Base-by-base conservation (phyloP, 2,113 vertebrate species). In the Nannospalax galili region DNA sequence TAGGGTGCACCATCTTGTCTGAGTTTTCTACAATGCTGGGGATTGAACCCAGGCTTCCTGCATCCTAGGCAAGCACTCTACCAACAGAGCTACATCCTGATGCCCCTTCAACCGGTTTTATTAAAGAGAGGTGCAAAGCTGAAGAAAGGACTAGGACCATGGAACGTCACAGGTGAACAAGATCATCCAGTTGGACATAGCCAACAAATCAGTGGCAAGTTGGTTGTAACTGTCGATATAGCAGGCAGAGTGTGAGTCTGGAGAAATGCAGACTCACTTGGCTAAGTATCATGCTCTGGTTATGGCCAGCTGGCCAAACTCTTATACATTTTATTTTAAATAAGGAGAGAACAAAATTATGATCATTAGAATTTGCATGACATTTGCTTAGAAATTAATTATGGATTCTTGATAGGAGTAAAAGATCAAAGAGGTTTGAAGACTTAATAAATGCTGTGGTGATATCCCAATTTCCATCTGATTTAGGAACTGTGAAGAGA, bases 281-380 rank as follows among this genome's bases (percentile, higher is more conserved):
- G 95, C 97, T 98, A 98, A 98, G 93, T 91, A 95, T 96, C 91
- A 80, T 87, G 81, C 67, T 93, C 95, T 92, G 92, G 85, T 97
- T 96, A 98, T 96, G 97, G 92, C 74, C 80, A 92, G 89, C 69
- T 97, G 96, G 97, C 96, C 24, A 96, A 97, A 97, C 81, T 96
- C 89, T 96, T 97, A 97, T 95, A 65, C 96, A 98, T 98, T 98
- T 98, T 96, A 97, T 97, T 97, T 98, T 95, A 97, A 97, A 98
- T 91, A 45, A 65, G 75, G 67, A 81, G 52, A 96, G 92, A 95
- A 96, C 92, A 91, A 95, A 95, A 96, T 95, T 96, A 96, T 97
- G 93, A 95, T 97, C 30, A 22, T 90, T 96, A 93, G 79, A 94
- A 93, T 96, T 97, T 97, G 95, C 92, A 96, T 92, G 90, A 82